Evolutionary conservation across 2,113 vertebrate species (phyloP), one percentile per base, ranked within the genome.

Genomic region (Larimichthys polyactis): DNA sequence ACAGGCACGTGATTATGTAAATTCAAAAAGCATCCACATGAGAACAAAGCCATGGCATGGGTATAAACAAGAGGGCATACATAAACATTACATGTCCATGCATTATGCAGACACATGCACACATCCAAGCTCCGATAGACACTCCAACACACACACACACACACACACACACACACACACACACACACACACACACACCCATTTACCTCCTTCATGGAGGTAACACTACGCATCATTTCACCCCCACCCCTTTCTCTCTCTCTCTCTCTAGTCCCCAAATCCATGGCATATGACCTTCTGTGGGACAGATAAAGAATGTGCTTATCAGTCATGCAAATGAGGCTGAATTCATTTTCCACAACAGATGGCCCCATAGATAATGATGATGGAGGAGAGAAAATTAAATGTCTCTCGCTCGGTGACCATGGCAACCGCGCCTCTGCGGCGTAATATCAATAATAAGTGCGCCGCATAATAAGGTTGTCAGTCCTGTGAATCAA

Each of bases 261-360:
- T 29, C 29, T 29, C 95, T 93, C 94, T 91, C 93, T 89, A 92
- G 90, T 91, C 94, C 90, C 97, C 95, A 97, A 97, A 98, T 98
- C 97, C 97, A 96, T 97, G 96, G 97, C 98, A 99, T 98, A 99
- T 99, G 98, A 99, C 98, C 98, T 99, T 99, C 98, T 98, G 97
- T 98, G 98, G 98, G 98, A 99, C 97, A 98, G 98, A 99, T 99
- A 98, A 99, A 99, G 97, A 99, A 99, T 97, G 97, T 96, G 97
- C 98, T 99, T 99, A 99, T 99, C 98, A 99, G 97, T 98, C 98
- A 99, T 99, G 98, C 98, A 99, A 99, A 99, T 99, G 97, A 99
- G 97, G 96, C 97, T 99, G 98, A 99, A 99, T 99, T 99, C 98
- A 99, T 99, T 99, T 99, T 99, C 97, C 98, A 99, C 98, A 99